Evolutionary conservation across 1,140 invertebrate species (phyloP).

Genomic region (Sipha flava): DNA sequence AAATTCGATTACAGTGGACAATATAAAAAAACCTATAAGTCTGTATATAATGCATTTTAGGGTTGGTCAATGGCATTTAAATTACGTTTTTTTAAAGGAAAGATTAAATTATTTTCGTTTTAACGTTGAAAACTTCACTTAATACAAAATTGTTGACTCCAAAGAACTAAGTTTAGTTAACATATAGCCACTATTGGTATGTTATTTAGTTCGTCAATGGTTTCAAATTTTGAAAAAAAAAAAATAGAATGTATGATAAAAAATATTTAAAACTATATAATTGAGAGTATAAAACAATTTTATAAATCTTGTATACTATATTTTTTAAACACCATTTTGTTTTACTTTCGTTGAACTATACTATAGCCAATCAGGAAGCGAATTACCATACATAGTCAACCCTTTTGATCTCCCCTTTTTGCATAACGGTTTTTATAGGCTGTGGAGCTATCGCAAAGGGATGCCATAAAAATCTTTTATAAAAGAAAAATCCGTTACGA

Average conservation of each 20-base stretch:
- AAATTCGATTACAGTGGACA: constrained; percentile 30
- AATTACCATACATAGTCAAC: constrained; percentile 12
- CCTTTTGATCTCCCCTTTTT: constrained; percentile 18
- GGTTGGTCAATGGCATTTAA: constrained; percentile 31
- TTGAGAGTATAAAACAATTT: too few relatives aligned
- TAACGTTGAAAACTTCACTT: constrained; percentile 19
- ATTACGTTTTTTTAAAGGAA: constrained; percentile 22
- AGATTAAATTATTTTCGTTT: constrained; percentile 24
- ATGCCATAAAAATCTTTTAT: not conserved
- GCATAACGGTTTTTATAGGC: constrained; percentile 32
- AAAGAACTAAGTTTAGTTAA: not conserved
- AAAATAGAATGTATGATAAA: too few relatives aligned
- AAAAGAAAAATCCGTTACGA: constrained; percentile 14
- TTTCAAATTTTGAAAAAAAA: too few relatives aligned
- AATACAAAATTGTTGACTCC: not conserved
- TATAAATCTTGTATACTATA: not conserved
- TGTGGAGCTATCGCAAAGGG: not conserved
- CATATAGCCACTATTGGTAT: too few relatives aligned
- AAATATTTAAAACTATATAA: too few relatives aligned
- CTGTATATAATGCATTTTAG: constrained; percentile 14
- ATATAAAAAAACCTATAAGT: constrained; percentile 30
- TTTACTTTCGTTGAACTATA: not conserved
- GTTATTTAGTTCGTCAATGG: too few relatives aligned
- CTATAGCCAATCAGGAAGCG: constrained; percentile 1
- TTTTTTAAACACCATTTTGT: constrained; percentile 1